Percentiles rank a stretch among this genome's conserved stretches.
Conservation (phyloP, 1,140 invertebrate species). For the Atta colombica region DNA sequence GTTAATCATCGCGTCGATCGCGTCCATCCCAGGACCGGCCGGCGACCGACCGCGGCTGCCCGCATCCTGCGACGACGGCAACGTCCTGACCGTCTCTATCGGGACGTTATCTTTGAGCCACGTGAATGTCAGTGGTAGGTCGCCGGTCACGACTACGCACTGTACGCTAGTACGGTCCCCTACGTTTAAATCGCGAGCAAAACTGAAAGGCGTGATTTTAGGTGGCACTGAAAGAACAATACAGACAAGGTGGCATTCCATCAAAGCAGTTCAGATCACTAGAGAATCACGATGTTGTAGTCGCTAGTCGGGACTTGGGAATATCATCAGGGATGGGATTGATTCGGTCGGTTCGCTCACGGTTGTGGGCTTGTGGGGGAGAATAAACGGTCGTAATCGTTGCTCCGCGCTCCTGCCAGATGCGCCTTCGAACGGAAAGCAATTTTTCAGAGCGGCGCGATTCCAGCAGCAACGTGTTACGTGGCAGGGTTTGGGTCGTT, state of each 20-base stretch:
- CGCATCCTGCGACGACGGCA: slow-evolving; percentile 68
- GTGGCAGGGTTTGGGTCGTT: background rate
- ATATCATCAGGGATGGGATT: background rate
- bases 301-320: background rate
- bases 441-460: slow-evolving; percentile 37
- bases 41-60: slow-evolving; percentile 65
- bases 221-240: slow-evolving; percentile 88
- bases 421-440: slow-evolving; percentile 32
- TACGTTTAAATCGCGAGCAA: slow-evolving; percentile 88
- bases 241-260: slow-evolving; percentile 77
- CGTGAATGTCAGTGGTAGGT: slow-evolving; percentile 89
- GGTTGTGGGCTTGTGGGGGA: background rate
- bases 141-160: slow-evolving; percentile 89
- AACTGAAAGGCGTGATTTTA: slow-evolving; percentile 89
- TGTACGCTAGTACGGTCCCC: slow-evolving; percentile 90
- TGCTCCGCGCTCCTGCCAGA: slow-evolving; percentile 33
- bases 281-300: slow-evolving; percentile 61
- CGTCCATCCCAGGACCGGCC: slow-evolving; percentile 69
- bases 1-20: slow-evolving; percentile 64
- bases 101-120: slow-evolving; percentile 91
- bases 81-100: slow-evolving; percentile 79
- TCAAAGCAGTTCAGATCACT: slow-evolving; percentile 73
- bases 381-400: slow-evolving; percentile 57
- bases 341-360: background rate
- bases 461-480: slow-evolving; percentile 34